Percentiles rank a stretch among this genome's conserved stretches.
Conservation (phyloP, 2,888 invertebrate species). For the Watsonalla cultraria region DNA sequence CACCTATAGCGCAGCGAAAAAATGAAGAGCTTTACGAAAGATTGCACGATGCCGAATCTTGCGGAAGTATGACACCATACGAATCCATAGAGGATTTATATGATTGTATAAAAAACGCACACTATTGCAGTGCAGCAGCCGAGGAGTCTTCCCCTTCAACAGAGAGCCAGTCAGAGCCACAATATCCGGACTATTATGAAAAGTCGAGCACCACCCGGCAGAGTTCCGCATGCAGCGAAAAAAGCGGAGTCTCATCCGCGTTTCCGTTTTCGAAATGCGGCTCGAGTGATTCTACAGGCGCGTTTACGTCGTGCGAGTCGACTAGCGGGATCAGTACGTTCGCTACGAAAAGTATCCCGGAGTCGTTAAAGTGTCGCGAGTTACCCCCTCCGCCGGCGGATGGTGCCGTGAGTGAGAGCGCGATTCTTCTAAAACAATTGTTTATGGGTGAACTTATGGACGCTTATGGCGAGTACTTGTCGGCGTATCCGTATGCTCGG, state of each 20-base stretch:
- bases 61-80: conserved; percentile 70
- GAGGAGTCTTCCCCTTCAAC: conserved; percentile 68
- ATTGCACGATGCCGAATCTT: conserved; percentile 59
- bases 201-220: conserved; percentile 63
- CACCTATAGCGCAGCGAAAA: conserved; percentile 53
- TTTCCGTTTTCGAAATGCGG: conserved; percentile 75
- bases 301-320: conserved; percentile 69
- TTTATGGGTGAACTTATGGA: conserved; percentile 83
- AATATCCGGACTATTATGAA: conserved; percentile 64
- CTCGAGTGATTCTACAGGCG: conserved; percentile 67
- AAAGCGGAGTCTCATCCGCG: conserved; percentile 70
- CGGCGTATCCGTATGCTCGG: conserved; percentile 78
- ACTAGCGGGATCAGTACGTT: conserved; percentile 68
- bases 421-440: conserved; percentile 74
- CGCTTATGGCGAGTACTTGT: conserved; percentile 82
- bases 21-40: conserved; percentile 70
- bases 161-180: conserved; percentile 65
- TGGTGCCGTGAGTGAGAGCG: conserved; percentile 56
- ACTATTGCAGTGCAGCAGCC: conserved; percentile 55
- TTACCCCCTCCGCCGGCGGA: conserved; percentile 57
- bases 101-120: conserved; percentile 71
- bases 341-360: conserved; percentile 54
- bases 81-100: conserved; percentile 74
- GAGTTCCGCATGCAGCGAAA: conserved; percentile 69
- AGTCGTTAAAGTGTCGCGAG: conserved; percentile 58